Percentiles rank a stretch among this genome's conserved stretches.
Conservation (phyloP, 2,888 invertebrate genomes). For the Drosophila mettleri region DNA sequence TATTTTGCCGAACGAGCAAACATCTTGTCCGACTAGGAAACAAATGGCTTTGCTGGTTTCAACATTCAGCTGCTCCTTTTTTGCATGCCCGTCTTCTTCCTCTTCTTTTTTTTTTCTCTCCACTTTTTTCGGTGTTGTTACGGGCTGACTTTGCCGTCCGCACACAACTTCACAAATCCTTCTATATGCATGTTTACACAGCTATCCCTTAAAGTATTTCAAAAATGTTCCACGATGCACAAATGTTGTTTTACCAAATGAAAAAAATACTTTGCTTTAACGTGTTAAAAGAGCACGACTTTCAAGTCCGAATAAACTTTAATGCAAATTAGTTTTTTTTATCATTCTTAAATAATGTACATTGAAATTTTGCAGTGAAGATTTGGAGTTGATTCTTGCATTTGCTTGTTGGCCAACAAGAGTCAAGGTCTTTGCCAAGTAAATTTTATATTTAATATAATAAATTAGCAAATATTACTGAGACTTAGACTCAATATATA, state of each 20-base stretch:
- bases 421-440: not conserved
- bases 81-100: constrained; percentile 24
- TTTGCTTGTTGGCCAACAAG: not conserved
- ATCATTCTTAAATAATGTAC: not conserved
- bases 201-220: constrained; percentile 29
- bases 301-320: not conserved
- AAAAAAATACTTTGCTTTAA: constrained; percentile 12
- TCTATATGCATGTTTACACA: constrained; percentile 27
- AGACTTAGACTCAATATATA: too few species aligned
- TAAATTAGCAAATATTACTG: too few species aligned
- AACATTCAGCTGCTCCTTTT: constrained; percentile 76
- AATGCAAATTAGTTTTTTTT: constrained; percentile 2
- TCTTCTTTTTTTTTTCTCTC: constrained; percentile 1
- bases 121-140: constrained; percentile 29
- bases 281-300: constrained; percentile 6
- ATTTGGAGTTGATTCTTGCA: not conserved
- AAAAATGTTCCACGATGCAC: constrained; percentile 23
- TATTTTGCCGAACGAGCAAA: constrained; percentile 83
- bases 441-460: too few species aligned
- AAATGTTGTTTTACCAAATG: constrained; percentile 25
- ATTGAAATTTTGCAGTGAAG: not conserved
- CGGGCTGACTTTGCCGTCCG: constrained; percentile 37
- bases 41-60: constrained; percentile 83
- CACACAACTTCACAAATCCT: constrained; percentile 59
- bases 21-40: constrained; percentile 84